phyloP scores from a whole-genome alignment of 2,888 invertebrate species.

The Noctua pronuba region DNA sequence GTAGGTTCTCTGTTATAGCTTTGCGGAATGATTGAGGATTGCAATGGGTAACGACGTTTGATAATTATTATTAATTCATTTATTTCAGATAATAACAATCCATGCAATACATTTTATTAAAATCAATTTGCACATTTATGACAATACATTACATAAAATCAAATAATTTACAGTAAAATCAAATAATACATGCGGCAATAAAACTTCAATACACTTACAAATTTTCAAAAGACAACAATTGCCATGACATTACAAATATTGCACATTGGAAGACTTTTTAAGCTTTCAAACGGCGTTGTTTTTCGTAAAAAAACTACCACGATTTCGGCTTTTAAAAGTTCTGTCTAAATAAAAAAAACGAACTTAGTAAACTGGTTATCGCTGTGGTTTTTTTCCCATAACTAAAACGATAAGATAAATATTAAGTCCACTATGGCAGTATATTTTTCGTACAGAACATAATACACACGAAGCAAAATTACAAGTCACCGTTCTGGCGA shows the following conservation, averaged over 20 bases:
- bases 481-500: constrained; percentile 88
- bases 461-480: constrained; percentile 81
- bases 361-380: not conserved
- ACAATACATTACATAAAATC: too few relatives aligned
- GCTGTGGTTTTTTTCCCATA: constrained; percentile 11
- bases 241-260: not conserved
- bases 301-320: not conserved
- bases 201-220: not conserved
- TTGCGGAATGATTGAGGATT: not conserved
- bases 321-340: not conserved
- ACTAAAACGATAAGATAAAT: constrained; percentile 68
- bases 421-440: constrained; percentile 74
- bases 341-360: not conserved
- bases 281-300: not conserved
- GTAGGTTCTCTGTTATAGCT: not conserved
- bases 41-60: not conserved
- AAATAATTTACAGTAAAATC: too few relatives aligned
- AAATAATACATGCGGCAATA: not conserved
- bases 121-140: too few relatives aligned
- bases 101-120: too few relatives aligned
- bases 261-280: not conserved
- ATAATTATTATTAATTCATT: not conserved
- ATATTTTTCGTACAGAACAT: constrained; percentile 75
- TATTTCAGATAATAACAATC: too few relatives aligned
- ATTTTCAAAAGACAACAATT: not conserved